Evolutionary conservation across 2,797 vertebrate genomes (phyloP), one percentile per base, ranked within the genome.

Genomic region (Moxostoma hubbsi): DNA sequence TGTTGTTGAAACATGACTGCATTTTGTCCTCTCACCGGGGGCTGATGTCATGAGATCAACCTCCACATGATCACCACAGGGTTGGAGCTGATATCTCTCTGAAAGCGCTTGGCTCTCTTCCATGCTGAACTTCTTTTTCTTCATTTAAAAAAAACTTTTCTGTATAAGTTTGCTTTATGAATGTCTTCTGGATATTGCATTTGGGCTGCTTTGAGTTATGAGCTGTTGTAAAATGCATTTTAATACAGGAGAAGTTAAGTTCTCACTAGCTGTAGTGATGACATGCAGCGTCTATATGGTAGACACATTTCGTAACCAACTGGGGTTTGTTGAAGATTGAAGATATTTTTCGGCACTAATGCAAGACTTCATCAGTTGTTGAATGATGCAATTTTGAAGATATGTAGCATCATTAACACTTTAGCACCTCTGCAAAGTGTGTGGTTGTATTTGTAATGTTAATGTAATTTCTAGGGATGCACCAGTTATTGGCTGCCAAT

Each of bases 11-110:
- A 18, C 36, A 36, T 36, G 36, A 36, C 36, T 36, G 75, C 16
- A 10, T 55, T 57, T 62, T 45, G 46, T 12, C 12, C 43, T 57
- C 49, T 66, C 66, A 54, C 69, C 45, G 49, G 57, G 77, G 63
- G 80, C 65, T 75, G 76, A 78, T 70, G 72, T 85, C 85, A 85
- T 85, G 72, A 16, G 80, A 77, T 72, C 54, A 66, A 81, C 53
- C 5, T 69, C 45, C 80, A 67, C 65, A 77, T 73, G 80, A 83
- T 63, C 73, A 6, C 16, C 62, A 45, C 65, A n/a, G 71, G 46
- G 57, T 65, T 18, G 12, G 11, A 7, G 59, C 63, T 43, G 36
- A 36, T 36, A 36, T 36, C 36, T 36, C 36, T 36, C 36, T 36
- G 36, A 36, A 36, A 36, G 36, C 36, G 3, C 67, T 73, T 46